Evolutionary conservation across 2,888 invertebrate species (phyloP), one percentile per base, ranked within the genome.

Genomic region (Diplolepis rosae): DNA sequence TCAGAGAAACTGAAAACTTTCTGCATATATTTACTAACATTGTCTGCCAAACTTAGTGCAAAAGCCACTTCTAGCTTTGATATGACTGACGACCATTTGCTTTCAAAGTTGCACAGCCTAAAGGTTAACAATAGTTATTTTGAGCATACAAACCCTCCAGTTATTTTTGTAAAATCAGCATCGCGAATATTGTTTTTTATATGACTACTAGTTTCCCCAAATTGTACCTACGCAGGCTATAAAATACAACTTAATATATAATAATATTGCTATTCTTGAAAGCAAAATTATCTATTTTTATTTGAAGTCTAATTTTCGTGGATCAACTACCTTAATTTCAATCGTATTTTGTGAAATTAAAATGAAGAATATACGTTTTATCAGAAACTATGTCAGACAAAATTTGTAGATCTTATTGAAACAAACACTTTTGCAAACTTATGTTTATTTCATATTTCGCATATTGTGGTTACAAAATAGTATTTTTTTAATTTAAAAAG

Each of bases 31-130:
- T 83, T 83, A 80, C 83, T 72, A 70, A 79, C 75, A 71, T 52
- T 72, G 80, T 79, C 81, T 80, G 75, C 75, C 77, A 79, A 82
- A 83, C 82, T 79, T 69, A 70, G 54, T 68, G 71, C 72, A 78
- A 78, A 78, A 73, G 79, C 74, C 48, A 52, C 72, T 66, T 77
- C 79, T 72, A 77, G 82, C 83, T 83, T 81, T 80, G 84, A 83
- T 82, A 81, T 73, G 77, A 73, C 78, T 78, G 80, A 77, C 78
- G 80, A 83, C 81, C 81, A 83, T 83, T 81, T 77, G 72, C 74
- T 48, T 76, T 76, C 76, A 76, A 83, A 84, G 83, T 84, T 82
- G 82, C 79, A 83, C 79, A 82, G 78, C 79, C 80, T 77, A 65
- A 28, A 81, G 81, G 80, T 48, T 9, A 18, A 48, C 9, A 48